Percentiles rank a stretch among this genome's conserved stretches.
Conservation (phyloP, 2,888 invertebrate species). For the Xylocampa areola region DNA sequence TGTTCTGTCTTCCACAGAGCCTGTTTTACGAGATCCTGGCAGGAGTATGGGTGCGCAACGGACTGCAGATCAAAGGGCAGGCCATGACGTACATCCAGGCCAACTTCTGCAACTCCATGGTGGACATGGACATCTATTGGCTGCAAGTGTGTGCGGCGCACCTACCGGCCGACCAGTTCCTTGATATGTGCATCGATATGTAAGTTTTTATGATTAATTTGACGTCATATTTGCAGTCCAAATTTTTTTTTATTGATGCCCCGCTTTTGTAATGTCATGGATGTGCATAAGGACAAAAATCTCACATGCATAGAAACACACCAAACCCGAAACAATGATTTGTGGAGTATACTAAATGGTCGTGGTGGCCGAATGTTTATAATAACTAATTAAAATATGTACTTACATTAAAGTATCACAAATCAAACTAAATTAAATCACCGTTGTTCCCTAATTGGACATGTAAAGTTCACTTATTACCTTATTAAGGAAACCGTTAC, state of each 20-base stretch:
- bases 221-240: no score
- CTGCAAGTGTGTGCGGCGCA: constrained; percentile 97
- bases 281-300: no score
- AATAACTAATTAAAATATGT: no score
- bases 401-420: no score
- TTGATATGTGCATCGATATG: constrained; percentile 96
- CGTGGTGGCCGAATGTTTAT: no score
- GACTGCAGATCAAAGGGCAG: constrained; percentile 99
- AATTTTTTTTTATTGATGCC: no score
- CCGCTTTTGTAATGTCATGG: no score
- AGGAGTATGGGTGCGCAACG: constrained; percentile 98
- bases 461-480: background rate
- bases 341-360: no score
- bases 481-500: background rate
- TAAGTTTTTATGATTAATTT: constrained; percentile 76
- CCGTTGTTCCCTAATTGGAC: constrained; percentile 7
- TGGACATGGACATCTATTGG: constrained; percentile 98
- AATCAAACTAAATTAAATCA: background rate
- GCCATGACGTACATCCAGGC: constrained; percentile 99
- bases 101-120: constrained; percentile 99
- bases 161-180: constrained; percentile 95
- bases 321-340: no score
- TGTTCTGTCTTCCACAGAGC: constrained; percentile 90
- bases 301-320: no score
- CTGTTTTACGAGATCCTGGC: constrained; percentile 98